phyloP scores from a whole-genome alignment of 92 coral and sea anemone species.

The Palythoa heliodiscus region DNA sequence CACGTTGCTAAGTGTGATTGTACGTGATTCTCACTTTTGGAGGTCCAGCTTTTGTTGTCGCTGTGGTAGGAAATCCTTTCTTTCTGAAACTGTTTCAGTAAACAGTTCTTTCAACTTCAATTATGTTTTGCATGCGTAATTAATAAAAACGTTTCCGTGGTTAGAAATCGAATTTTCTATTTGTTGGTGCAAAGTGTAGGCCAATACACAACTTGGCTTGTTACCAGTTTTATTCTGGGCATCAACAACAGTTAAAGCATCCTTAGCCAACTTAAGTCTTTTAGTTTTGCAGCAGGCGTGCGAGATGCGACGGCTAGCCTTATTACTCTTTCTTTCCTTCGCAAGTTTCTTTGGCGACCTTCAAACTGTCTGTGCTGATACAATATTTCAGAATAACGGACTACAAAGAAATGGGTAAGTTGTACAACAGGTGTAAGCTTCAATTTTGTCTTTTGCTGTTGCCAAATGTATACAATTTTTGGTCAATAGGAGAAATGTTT shows the following conservation, averaged over 20 bases:
- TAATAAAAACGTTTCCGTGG: no score
- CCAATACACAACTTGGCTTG: not conserved
- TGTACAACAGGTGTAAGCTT: not conserved
- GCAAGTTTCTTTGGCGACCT: not conserved
- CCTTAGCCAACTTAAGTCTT: not conserved
- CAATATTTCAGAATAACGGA: not conserved
- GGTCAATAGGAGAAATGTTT: not conserved
- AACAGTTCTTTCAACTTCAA: no score
- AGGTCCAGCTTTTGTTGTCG: no score
- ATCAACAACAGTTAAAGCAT: not conserved
- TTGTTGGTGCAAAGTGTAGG: not conserved
- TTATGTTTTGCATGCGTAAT: no score
- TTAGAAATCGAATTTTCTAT: no score
- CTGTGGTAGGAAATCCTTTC: no score
- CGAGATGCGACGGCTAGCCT: not conserved
- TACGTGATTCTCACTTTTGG: no score
- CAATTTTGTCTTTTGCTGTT: not conserved
- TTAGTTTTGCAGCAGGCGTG: not conserved
- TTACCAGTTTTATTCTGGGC: not conserved
- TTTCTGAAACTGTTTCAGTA: no score
- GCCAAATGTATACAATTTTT: not conserved
- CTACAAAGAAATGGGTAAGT: not conserved
- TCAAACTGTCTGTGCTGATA: not conserved
- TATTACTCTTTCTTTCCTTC: not conserved
- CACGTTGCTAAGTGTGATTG: no score